These are phyloP conservation scores for Ariolimax columbianus DNA, from an alignment of 2,888 invertebrate species.

Conservation along the genomic window DNA sequence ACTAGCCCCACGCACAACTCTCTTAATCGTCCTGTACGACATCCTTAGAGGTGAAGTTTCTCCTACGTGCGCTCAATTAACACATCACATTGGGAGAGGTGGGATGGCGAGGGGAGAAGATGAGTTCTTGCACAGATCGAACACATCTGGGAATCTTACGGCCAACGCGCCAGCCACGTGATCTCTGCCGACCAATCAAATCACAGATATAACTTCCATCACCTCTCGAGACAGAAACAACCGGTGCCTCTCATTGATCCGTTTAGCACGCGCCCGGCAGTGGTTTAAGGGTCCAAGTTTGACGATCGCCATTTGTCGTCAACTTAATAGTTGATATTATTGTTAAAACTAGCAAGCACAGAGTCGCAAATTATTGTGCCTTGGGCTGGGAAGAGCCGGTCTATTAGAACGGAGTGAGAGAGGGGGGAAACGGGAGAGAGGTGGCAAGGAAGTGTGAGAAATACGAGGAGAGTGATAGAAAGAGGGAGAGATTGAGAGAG, in stretches of 20 bases:
- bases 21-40: no score
- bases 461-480: no score
- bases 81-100: no score
- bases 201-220: slow-evolving; percentile 23
- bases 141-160: slow-evolving; percentile 14
- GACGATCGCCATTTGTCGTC: slow-evolving; percentile 13
- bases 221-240: slow-evolving; percentile 26
- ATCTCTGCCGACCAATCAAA: slow-evolving; percentile 29
- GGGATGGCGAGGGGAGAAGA: no score
- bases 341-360: slow-evolving; percentile 13
- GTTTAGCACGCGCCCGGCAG: slow-evolving; percentile 22
- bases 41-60: no score
- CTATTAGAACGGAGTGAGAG: no score
- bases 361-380: background rate
- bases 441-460: no score
- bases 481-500: no score
- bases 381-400: background rate
- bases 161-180: background rate
- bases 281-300: slow-evolving; percentile 1
- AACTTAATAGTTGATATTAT: slow-evolving; percentile 14
- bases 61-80: no score
- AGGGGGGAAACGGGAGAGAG: no score
- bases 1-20: no score
- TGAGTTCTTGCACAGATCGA: background rate
- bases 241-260: slow-evolving; percentile 31